Evolutionary conservation across 2,888 invertebrate genomes (phyloP).

Genomic region (Chrysolina haemoptera): DNA sequence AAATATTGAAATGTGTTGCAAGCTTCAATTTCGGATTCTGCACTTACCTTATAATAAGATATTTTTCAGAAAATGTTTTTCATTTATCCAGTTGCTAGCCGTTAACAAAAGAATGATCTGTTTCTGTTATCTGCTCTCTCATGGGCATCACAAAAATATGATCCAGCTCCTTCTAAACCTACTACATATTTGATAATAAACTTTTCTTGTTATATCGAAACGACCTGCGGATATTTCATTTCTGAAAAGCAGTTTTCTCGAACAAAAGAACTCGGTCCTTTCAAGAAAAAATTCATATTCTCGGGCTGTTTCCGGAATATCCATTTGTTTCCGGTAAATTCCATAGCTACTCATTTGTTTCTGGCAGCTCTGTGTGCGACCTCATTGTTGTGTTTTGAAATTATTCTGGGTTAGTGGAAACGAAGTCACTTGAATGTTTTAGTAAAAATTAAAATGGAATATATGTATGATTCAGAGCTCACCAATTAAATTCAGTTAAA

Average conservation of each 20-base stretch:
- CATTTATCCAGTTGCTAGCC: no score
- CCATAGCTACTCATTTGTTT: neutral
- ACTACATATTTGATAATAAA: slow-evolving; percentile 16
- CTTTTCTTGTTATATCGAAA: slow-evolving; percentile 9
- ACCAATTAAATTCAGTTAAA: no score
- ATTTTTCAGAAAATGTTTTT: no score
- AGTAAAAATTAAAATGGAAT: neutral
- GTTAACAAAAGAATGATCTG: no score
- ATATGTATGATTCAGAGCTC: neutral
- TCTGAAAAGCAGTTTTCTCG: neutral
- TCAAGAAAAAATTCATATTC: slow-evolving; percentile 2
- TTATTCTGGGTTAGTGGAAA: neutral
- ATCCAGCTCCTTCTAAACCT: neutral
- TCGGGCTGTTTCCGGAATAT: neutral
- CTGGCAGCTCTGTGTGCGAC: neutral
- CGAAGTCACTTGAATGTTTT: neutral
- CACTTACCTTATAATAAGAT: no score
- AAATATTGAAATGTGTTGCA: no score
- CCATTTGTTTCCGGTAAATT: neutral
- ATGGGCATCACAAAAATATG: no score
- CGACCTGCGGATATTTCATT: slow-evolving; percentile 16
- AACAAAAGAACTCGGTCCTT: slow-evolving; percentile 15
- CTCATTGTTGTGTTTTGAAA: neutral
- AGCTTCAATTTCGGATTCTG: no score
- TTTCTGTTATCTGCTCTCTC: no score